These are phyloP conservation scores for Sinella curviseta DNA, from an alignment of 1,140 invertebrate species.

Conservation along the genomic window DNA sequence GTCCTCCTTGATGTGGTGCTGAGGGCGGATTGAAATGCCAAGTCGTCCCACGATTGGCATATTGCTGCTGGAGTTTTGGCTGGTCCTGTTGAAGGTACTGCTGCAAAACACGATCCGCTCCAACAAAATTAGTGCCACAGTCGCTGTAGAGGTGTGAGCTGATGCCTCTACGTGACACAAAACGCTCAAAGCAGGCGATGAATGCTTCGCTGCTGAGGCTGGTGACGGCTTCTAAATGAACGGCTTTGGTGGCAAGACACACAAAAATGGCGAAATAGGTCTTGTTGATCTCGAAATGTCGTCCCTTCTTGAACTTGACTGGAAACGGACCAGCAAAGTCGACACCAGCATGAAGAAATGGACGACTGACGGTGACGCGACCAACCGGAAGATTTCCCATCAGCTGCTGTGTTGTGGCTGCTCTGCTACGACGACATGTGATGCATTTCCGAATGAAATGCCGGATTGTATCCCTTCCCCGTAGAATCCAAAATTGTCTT, in stretches of 20 bases:
- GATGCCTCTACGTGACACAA: not conserved
- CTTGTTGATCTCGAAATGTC: not conserved
- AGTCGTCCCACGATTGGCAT: no score
- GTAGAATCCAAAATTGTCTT: constrained; percentile 51
- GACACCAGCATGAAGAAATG: not conserved
- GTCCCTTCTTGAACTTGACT: not conserved
- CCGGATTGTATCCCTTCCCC: constrained; percentile 43
- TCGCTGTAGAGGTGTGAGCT: no score
- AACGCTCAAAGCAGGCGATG: not conserved
- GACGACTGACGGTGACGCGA: not conserved
- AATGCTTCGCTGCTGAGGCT: not conserved
- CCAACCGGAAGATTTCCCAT: constrained; percentile 18
- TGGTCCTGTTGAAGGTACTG: no score
- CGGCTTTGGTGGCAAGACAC: constrained; percentile 40
- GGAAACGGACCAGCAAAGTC: constrained; percentile 25
- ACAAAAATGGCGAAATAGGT: constrained; percentile 43
- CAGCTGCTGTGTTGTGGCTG: not conserved
- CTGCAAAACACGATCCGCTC: no score
- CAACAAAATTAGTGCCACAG: no score
- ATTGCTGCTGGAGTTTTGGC: no score
- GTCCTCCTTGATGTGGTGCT: no score
- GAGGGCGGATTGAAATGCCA: no score
- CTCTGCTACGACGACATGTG: constrained; percentile 37
- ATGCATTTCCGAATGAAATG: constrained; percentile 49
- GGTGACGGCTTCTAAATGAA: not conserved